Conservation (phyloP, 2,797 vertebrate species). For the Neostethus bicornis region DNA sequence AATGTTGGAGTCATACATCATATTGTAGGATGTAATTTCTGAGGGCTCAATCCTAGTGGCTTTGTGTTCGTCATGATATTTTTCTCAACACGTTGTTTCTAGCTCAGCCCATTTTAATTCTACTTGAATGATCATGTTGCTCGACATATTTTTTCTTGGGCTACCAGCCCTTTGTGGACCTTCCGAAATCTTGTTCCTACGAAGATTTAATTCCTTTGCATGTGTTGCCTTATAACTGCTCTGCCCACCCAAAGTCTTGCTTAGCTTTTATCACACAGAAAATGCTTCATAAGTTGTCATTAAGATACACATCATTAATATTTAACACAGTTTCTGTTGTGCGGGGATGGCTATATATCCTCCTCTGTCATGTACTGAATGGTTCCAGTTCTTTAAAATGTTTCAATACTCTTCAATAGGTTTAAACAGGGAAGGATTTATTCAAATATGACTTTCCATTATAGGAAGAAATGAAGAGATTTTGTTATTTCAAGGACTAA, state of each 20-base stretch:
- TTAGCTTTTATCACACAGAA: conserved; percentile 4
- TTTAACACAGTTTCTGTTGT: conserved; percentile 15
- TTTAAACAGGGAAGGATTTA: conserved; percentile 52
- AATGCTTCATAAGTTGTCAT: conserved; percentile 1
- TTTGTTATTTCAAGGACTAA: too few relatives aligned
- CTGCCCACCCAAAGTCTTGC: conserved; percentile 28
- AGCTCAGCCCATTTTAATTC: background rate
- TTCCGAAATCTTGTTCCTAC: conserved; percentile 24
- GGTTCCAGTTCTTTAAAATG: conserved; percentile 53
- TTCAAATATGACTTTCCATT: conserved; percentile 54
- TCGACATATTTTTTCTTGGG: conserved; percentile 14
- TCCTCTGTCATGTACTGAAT: conserved; percentile 44
- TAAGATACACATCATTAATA: conserved; percentile 10
- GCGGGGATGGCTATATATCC: conserved; percentile 25
- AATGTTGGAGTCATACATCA: background rate
- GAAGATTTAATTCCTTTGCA: conserved; percentile 43
- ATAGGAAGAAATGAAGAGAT: conserved; percentile 35
- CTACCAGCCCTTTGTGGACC: conserved; percentile 27
- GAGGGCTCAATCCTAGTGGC: background rate
- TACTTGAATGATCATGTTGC: conserved; percentile 2
- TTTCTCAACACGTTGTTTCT: background rate
- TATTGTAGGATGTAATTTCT: background rate
- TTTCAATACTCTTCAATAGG: conserved; percentile 52
- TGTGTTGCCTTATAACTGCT: conserved; percentile 73
- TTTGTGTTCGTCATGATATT: background rate